Evolutionary conservation across 1,140 invertebrate species (phyloP).

Genomic region (Ceratosolen fusciceps): DNA sequence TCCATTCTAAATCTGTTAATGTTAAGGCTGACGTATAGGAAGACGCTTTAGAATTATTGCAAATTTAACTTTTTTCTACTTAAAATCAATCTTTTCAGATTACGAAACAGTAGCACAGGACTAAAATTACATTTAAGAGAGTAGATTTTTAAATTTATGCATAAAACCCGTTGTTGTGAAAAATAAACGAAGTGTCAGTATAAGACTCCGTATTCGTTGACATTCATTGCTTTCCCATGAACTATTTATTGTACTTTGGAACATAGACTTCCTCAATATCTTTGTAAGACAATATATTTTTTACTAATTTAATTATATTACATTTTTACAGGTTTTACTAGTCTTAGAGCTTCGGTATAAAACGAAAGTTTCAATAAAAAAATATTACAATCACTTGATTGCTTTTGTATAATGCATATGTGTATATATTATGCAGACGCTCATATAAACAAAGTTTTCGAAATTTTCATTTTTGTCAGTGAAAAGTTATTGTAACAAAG

Average conservation of each 20-base stretch:
- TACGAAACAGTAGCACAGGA: not conserved
- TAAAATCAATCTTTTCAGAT: not conserved
- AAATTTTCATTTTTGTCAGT: too few relatives aligned
- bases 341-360: not conserved
- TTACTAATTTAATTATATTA: not conserved
- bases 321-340: not conserved
- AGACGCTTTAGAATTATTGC: conserved; percentile 19
- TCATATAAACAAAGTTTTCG: too few relatives aligned
- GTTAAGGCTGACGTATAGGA: conserved; percentile 2
- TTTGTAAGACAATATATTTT: too few relatives aligned
- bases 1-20: not conserved
- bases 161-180: too few relatives aligned
- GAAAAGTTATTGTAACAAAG: conserved; percentile 14
- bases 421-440: too few relatives aligned
- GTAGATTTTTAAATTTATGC: not conserved
- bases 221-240: not conserved
- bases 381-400: not conserved
- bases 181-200: too few relatives aligned
- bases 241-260: not conserved
- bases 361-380: conserved; percentile 3
- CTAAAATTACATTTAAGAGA: conserved; percentile 18
- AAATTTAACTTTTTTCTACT: not conserved
- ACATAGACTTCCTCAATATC: not conserved
- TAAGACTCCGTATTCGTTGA: too few relatives aligned
- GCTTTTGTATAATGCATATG: not conserved